phyloP scores from a whole-genome alignment of 2,888 invertebrate species.

The Bembecia ichneumoniformis region DNA sequence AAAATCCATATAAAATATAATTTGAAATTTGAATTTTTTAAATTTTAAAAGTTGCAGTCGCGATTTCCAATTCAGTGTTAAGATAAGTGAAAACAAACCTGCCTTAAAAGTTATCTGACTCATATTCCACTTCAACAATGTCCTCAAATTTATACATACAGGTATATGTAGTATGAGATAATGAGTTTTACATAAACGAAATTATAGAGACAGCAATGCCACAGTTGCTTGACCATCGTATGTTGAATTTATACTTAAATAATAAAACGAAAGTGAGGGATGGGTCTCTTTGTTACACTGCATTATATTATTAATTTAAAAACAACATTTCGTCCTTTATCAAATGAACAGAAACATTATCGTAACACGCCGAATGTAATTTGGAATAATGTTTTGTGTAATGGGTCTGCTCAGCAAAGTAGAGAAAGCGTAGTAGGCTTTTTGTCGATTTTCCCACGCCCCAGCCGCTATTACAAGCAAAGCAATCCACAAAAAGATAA shows the following conservation, averaged over 20 bases:
- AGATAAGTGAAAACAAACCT: too few species aligned
- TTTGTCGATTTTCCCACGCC: conserved; percentile 41
- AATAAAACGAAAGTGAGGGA: conserved; percentile 9
- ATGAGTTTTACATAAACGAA: too few species aligned
- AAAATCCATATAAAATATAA: too few species aligned
- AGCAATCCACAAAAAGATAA: conserved; percentile 61
- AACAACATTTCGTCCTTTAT: conserved; percentile 42
- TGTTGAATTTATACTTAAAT: neutral
- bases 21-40: too few species aligned
- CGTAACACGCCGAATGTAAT: conserved; percentile 53
- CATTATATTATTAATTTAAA: conserved; percentile 10
- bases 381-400: conserved; percentile 61
- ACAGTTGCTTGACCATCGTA: too few species aligned
- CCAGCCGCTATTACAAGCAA: conserved; percentile 37
- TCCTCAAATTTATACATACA: too few species aligned
- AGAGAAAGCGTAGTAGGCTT: conserved; percentile 40
- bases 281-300: neutral
- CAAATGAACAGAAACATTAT: conserved; percentile 53
- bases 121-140: too few species aligned
- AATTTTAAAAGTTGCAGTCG: too few species aligned
- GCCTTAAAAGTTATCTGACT: too few species aligned
- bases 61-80: too few species aligned
- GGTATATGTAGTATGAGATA: too few species aligned
- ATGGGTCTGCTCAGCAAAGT: conserved; percentile 46
- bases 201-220: too few species aligned